Percentiles rank a stretch among this genome's conserved stretches.
These are phyloP conservation scores for Creontiades dilutus DNA, from an alignment of 2,888 invertebrate species.

Conservation along the genomic window DNA sequence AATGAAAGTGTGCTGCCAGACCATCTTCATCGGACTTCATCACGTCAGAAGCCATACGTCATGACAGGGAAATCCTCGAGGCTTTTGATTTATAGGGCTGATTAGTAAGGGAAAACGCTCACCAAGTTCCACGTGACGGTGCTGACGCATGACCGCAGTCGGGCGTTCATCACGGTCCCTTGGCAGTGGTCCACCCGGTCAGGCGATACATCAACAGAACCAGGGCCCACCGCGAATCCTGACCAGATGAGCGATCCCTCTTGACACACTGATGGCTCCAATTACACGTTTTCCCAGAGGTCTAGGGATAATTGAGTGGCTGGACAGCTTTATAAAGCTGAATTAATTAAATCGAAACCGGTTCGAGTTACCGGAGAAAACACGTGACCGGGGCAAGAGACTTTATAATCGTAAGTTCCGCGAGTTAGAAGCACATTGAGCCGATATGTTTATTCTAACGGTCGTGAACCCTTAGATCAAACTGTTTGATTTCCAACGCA, in stretches of 20 bases:
- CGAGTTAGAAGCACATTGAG: not conserved
- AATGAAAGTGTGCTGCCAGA: too few relatives aligned
- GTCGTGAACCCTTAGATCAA: slow-evolving; percentile 31
- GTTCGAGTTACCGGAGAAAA: slow-evolving; percentile 1
- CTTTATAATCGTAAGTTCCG: slow-evolving; percentile 34
- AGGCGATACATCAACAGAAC: slow-evolving; percentile 26
- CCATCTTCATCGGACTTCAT: not conserved
- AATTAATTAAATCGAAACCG: slow-evolving; percentile 27
- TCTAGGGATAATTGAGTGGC: slow-evolving; percentile 2
- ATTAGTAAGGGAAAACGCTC: not conserved
- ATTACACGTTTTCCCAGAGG: slow-evolving; percentile 40
- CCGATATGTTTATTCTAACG: slow-evolving; percentile 34
- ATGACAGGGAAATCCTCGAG: not conserved
- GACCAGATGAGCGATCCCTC: slow-evolving; percentile 7
- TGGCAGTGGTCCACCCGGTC: slow-evolving; percentile 26
- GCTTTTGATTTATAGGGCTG: not conserved
- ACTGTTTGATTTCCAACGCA: slow-evolving; percentile 25
- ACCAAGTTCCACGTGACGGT: slow-evolving; percentile 3
- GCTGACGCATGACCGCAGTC: slow-evolving; percentile 3
- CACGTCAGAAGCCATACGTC: slow-evolving; percentile 5
- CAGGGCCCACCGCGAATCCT: not conserved
- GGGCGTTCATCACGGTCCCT: slow-evolving; percentile 20
- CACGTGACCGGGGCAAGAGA: slow-evolving; percentile 16
- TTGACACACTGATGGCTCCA: slow-evolving; percentile 49
- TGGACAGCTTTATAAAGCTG: not conserved